A percentile compares a stretch with the other conserved stretches of the same genome.
Conservation (phyloP, 2,888 invertebrate species). For the Mantis religiosa region DNA sequence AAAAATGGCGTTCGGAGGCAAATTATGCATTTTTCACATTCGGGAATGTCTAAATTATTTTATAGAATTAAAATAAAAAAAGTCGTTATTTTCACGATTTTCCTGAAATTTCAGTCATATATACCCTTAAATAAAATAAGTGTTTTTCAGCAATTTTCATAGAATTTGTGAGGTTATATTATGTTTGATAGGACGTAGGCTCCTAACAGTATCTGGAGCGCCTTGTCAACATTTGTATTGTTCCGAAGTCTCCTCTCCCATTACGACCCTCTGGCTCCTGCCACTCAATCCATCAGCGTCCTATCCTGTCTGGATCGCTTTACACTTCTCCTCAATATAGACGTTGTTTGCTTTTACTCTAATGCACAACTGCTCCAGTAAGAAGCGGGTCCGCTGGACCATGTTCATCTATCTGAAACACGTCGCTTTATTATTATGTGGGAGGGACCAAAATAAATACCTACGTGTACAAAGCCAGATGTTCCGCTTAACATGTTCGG, state of each 20-base stretch:
- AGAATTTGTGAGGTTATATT: too few relatives aligned
- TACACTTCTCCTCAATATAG: background rate
- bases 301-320: background rate
- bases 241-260: background rate
- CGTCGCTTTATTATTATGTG: background rate
- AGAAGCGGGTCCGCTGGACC: background rate
- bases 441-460: background rate
- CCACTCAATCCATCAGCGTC: background rate
- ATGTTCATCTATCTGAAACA: background rate
- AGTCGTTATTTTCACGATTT: too few relatives aligned
- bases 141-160: too few relatives aligned
- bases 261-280: background rate
- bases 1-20: too few relatives aligned
- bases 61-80: too few relatives aligned
- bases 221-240: background rate
- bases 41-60: too few relatives aligned
- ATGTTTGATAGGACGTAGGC: background rate
- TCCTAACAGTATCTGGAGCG: background rate
- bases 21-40: too few relatives aligned
- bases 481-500: too few relatives aligned
- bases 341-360: background rate
- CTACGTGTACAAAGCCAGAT: too few relatives aligned
- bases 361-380: background rate
- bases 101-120: too few relatives aligned
- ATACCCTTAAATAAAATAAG: too few relatives aligned